Evolutionary conservation across 2,888 invertebrate species (phyloP), one percentile per base, ranked within the genome.

Genomic region (Acrobasis consociella): DNA sequence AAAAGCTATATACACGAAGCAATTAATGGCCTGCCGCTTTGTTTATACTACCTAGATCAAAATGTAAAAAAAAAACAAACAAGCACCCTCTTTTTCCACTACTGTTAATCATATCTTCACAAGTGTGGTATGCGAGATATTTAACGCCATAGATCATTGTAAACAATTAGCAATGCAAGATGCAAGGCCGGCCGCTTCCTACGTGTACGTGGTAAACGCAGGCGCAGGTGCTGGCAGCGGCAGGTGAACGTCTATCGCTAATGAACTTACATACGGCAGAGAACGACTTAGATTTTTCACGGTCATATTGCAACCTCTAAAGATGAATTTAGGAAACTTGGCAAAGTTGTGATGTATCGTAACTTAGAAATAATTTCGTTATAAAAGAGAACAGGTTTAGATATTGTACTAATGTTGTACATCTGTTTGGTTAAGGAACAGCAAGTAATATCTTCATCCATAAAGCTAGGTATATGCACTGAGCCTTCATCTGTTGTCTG

Each of bases 171-270:
- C 70, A 67, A 66, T 72, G 69, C 64, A 67, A 71, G 69, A 64
- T 66, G 76, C 86, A 85, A 89, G 89, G 89, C 76, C 86, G 72
- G 78, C 83, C 67, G 72, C 88, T 82, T 85, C 88, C 87, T 86
- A 88, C 89, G 80, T 74, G 65, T 64, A 62, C 66, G 61, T 58
- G 42, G 61, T 62, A 39, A 58, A 42, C 56, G 65, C 46, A 58
- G 64, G 59, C 67, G 71, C 72, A 69, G 67, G 67, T 68, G 67
- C 38, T 49, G 74, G 73, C 81, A 78, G 75, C 42, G 74, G 73
- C 81, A 78, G 75, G 80, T 82, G 78, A 80, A 78, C 75, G 77
- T 73, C 70, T 76, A 74, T 72, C 69, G 69, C 63, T 69, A 72
- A 73, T 67, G 64, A 66, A 65, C 62, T 67, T 66, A 67, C 67